Evolutionary conservation across 1,140 invertebrate species (phyloP).

Genomic region (Conus betulinus): DNA sequence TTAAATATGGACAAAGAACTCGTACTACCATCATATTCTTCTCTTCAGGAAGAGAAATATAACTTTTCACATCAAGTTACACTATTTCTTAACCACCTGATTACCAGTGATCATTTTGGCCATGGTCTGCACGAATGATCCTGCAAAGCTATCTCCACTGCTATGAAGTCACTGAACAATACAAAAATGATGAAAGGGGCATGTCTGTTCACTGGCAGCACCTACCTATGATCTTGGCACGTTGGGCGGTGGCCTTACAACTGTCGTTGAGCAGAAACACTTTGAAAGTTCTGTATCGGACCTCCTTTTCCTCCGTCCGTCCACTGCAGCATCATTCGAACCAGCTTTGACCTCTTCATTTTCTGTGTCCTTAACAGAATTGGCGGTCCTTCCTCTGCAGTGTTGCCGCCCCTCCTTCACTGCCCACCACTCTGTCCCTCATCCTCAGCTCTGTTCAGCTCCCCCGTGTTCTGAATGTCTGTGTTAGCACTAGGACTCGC

Average conservation of each 20-base stretch:
- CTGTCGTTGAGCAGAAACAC: conserved; percentile 95
- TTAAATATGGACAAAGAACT: no score
- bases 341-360: neutral
- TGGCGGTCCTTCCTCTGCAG: neutral
- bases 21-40: no score
- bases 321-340: neutral
- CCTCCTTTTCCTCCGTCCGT: conserved; percentile 26
- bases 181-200: no score
- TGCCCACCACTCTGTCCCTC: neutral
- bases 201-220: conserved; percentile 7
- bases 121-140: no score
- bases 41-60: no score
- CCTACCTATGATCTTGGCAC: conserved; percentile 83
- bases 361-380: neutral
- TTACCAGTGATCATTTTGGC: no score
- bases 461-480: neutral
- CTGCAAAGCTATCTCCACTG: no score
- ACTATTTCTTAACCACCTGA: no score
- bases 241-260: conserved; percentile 91
- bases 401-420: neutral
- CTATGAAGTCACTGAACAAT: no score
- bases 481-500: neutral
- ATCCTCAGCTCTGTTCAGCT: no score
- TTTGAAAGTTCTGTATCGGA: conserved; percentile 87
- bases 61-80: no score